Base-by-base conservation (phyloP, 2,797 vertebrate genomes). In the Notolabrus celidotus region DNA sequence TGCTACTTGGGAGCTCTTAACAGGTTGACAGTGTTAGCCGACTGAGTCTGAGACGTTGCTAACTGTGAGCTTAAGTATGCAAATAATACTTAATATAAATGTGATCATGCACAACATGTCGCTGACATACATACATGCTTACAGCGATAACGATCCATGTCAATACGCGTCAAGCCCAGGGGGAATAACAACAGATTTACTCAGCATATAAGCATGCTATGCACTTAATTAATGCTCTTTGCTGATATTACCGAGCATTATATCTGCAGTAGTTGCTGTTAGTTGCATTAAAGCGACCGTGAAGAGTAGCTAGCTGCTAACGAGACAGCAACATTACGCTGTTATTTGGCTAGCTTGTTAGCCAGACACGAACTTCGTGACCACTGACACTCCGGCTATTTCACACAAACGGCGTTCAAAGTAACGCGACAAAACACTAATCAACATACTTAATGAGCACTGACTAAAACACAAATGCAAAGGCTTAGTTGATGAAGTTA, bases 401-500 rank as follows among this genome's bases (percentile, higher is more conserved):
- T 50, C 77, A 59, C 23, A 49, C 68, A 59, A 54, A 60, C 67
- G 77, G n/a, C 45, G 51, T 51, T 39, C 51, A 68, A 84, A 75
- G 86, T 83, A 34, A 5, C 51, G 55, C 66, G 1, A 22, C 52
- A 11, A 72, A 50, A 54, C 65, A 46, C 34, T 0, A 6, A 19
- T 36, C 58, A 3, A 16, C 52, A 2, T 14, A 5, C 49, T 39
- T 5, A 47, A 50, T 20, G n/a, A 8, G 14, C 0, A 38, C 16
- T 27, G 31, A 15, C 9, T 23, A 7, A 59, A 39, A 23, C 0
- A 15, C 0, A 3, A 53, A 47, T 2, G 14, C 15, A 23, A 45
- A 54, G 84, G 87, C 10, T 3, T 61, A 84, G 74, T 82, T 77
- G 5, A 70, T 23, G 47, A 84, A 95, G 95, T 95, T 98, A 99